Evolutionary conservation across 2,113 vertebrate species (phyloP), one percentile per base, ranked within the genome.

Genomic region (Microtus montanus): DNA sequence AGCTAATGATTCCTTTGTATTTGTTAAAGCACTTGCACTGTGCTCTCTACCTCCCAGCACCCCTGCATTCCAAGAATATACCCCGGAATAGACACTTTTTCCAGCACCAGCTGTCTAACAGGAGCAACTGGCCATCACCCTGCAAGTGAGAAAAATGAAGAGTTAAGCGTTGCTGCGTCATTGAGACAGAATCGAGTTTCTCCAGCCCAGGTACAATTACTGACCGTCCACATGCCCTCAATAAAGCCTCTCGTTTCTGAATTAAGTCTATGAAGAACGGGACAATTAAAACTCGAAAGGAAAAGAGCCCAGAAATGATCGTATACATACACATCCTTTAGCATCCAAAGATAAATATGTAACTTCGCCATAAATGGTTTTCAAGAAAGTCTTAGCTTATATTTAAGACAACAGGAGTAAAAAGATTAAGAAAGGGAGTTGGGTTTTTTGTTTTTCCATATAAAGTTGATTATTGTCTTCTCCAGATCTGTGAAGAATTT

Each of bases 241-340:
- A 96, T 95, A 89, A 97, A 90, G 93, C 96, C 95, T 96, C 91
- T 95, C 97, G 97, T 97, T 97, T 91, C 93, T 95, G 97, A 95
- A 92, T 95, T 96, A 98, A 86, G 28, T 70, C 93, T 96, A 95
- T 96, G 96, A 97, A 97, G 97, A 97, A 92, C 89, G 88, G 75
- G 85, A 58, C 30, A 63, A 98, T 97, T 96, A 97, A 97, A 97
- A 68, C 91, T 98, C 95, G 87, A 95, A 93, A 17, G 77, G 66
- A 86, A 96, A 94, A 97, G 87, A 96, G 94, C 93, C 41, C 49
- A 89, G 38, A 95, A 33, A 87, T 75, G 26, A 14, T 94, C 26
- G 28, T 20, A 89, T 83, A 35, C 47, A 58, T 71, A 66, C 26
- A 88, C 6, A 66, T 78, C 86, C 93, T 95, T 92, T 77, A 92